Percentiles rank a stretch among this genome's conserved stretches.
Evolutionary conservation across 2,113 vertebrate species (phyloP).

Genomic region (Pluvianellus socialis): DNA sequence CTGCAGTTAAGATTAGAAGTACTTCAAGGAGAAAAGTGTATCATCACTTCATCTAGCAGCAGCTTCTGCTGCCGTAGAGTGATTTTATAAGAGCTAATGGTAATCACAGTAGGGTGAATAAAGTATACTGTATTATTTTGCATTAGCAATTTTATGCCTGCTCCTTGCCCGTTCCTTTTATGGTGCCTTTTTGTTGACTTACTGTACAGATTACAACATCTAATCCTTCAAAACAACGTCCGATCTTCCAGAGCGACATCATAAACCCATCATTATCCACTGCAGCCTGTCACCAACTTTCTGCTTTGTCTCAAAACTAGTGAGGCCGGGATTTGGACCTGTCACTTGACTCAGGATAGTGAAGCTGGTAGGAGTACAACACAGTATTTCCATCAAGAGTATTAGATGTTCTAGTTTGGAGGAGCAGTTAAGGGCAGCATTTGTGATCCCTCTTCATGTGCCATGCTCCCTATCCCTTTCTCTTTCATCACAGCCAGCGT

Average conservation of each 20-base stretch:
- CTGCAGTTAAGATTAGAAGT: background rate
- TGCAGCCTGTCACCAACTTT: background rate
- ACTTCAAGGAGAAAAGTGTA: background rate
- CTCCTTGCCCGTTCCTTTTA: background rate
- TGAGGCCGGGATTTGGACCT: background rate
- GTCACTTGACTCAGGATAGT: background rate
- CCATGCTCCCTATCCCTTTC: background rate
- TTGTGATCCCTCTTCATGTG: background rate
- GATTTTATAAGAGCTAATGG: background rate
- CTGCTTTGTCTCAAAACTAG: background rate
- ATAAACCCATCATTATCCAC: background rate
- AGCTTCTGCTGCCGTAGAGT: background rate
- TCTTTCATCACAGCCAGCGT: background rate
- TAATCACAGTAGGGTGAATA: background rate
- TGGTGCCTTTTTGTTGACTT: background rate
- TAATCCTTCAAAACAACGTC: background rate
- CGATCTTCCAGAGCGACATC: background rate
- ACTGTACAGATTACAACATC: background rate
- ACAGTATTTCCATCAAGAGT: background rate
- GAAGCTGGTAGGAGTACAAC: background rate
- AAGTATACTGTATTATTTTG: background rate
- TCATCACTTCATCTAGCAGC: background rate
- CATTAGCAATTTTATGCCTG: background rate
- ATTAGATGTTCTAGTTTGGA: background rate
- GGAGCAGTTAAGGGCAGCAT: background rate